phyloP scores from a whole-genome alignment of 1,140 invertebrate genomes.

The Philotrypesis tridentata region DNA sequence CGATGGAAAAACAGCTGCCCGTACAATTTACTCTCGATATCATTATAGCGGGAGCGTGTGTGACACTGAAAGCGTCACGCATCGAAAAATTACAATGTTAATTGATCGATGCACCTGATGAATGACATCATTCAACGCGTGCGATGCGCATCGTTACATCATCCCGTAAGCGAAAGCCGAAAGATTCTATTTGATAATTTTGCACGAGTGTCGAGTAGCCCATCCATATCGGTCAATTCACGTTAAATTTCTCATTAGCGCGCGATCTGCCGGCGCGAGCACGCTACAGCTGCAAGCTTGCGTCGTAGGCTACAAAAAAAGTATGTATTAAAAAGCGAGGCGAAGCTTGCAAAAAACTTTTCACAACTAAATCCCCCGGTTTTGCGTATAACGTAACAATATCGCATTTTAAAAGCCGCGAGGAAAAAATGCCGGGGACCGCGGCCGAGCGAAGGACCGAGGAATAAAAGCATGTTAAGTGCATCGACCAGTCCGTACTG shows the following conservation, averaged over 20 bases:
- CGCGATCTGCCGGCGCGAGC: too few relatives aligned
- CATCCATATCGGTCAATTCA: background rate
- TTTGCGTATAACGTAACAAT: slow-evolving; percentile 11
- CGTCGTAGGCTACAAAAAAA: too few relatives aligned
- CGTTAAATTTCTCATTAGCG: background rate
- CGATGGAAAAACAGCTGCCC: background rate
- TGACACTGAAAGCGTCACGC: background rate
- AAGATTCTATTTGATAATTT: too few relatives aligned
- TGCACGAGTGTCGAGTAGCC: too few relatives aligned
- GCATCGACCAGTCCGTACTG: too few relatives aligned
- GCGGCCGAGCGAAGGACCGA: background rate
- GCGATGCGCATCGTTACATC: too few relatives aligned
- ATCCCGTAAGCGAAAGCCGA: too few relatives aligned
- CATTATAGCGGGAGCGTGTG: too few relatives aligned
- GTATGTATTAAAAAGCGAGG: background rate
- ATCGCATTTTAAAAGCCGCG: slow-evolving; percentile 28
- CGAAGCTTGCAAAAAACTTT: slow-evolving; percentile 28
- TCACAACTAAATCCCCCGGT: slow-evolving; percentile 14
- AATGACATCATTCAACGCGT: too few relatives aligned
- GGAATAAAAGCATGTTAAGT: too few relatives aligned
- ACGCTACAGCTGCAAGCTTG: too few relatives aligned
- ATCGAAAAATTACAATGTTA: background rate
- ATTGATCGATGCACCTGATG: background rate
- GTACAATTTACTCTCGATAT: background rate
- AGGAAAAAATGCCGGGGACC: background rate